Conservation (phyloP, 2,888 invertebrate genomes). For the Galeopsomyia nigrocyanea region DNA sequence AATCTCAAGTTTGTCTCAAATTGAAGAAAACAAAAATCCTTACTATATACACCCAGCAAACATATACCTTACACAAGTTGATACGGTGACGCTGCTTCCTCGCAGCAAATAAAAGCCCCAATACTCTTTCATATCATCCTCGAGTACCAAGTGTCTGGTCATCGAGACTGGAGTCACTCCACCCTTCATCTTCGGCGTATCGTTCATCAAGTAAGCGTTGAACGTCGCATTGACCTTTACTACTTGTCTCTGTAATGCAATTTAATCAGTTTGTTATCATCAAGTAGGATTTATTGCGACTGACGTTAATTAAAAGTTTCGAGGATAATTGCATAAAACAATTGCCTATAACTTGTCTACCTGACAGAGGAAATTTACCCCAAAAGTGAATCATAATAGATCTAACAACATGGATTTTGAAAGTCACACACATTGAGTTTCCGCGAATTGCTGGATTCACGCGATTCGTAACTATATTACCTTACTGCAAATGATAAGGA, state of each 20-base stretch:
- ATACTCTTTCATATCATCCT: conserved; percentile 86
- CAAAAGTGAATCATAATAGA: too few species aligned
- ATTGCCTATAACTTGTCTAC: too few species aligned
- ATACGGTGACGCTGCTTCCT: conserved; percentile 81
- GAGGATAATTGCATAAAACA: too few species aligned
- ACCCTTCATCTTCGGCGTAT: conserved; percentile 73
- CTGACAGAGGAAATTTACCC: too few species aligned
- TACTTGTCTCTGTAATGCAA: conserved; percentile 74
- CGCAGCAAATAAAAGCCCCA: conserved; percentile 86
- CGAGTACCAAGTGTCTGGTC: conserved; percentile 78
- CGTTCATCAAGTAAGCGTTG: conserved; percentile 80
- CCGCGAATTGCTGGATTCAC: background rate
- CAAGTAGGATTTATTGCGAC: too few species aligned
- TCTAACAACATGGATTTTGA: background rate
- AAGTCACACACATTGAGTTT: background rate
- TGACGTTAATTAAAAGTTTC: too few species aligned
- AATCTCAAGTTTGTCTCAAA: too few species aligned
- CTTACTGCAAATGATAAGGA: conserved; percentile 24
- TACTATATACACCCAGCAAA: too few species aligned
- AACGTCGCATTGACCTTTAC: conserved; percentile 81
- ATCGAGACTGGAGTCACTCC: conserved; percentile 77
- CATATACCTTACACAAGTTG: conserved; percentile 80
- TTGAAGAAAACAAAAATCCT: too few species aligned
- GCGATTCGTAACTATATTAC: too few species aligned
- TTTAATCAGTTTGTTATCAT: too few species aligned